Evolutionary conservation across 2,113 vertebrate genomes (phyloP), one percentile per base, ranked within the genome.

Genomic region (Takifugu bimaculatus): DNA sequence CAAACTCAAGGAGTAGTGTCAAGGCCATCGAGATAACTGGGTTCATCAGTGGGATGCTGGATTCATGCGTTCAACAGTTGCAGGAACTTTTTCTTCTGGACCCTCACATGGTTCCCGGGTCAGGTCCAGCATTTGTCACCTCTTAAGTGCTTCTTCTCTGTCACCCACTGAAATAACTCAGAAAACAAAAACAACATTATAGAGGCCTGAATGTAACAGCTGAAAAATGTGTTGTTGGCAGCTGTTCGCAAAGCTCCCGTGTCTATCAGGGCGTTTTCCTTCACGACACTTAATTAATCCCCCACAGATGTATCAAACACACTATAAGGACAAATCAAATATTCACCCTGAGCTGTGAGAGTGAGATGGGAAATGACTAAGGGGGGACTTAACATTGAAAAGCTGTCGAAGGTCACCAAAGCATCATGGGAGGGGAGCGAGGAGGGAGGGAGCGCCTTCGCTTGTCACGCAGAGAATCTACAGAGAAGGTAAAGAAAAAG

Each of bases 241-340:
- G 60, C 68, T 54, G 27, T 5, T 4, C 56, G 70, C 28, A 54
- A 75, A 71, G 82, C 74, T 80, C 81, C 78, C 68, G 76, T 82
- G 82, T 85, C 74, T 80, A 71, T 80, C 68, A 82, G 81, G 85
- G 85, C 75, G 80, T 82, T 84, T 60, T 85, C 83, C 63, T 60
- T 52, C 63, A 62, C 54, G 66, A 58, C 67, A 47, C 52, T 72
- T 66, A 69, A 65, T 65, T 70, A 75, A 80, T 70, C 81, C 83
- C 73, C 78, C 28, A 39, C 71, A 76, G 83, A 85, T 85, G 77
- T 80, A 67, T 74, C 57, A 51, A 68, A 81, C 65, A 64, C 43
- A 68, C 74, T 78, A 60, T 29, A 77, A 65, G 68, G 70, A 83
- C 82, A 77, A 61, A 76, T 78, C 63, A 59, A 75, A 81, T 69